Base-by-base conservation (phyloP, 2,888 invertebrate genomes). In the Allolobophora icterica region DNA sequence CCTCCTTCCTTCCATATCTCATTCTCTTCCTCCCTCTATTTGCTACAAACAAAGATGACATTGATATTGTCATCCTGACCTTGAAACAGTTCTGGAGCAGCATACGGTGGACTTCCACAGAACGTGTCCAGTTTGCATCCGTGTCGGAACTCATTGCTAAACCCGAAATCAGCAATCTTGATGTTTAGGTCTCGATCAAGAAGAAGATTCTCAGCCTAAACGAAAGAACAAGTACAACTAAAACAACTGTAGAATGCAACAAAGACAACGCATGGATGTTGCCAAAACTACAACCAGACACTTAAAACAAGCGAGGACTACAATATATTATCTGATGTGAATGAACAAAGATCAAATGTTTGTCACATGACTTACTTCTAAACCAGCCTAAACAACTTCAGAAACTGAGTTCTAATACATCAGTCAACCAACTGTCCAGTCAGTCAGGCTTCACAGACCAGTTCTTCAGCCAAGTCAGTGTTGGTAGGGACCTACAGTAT, bases 101-200 rank as follows among this genome's bases (percentile, higher is more conserved):
- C 99, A 96, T 99, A 99, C 0, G 99, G 99, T 94, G 99, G 99
- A 96, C 99, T 99, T 92, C 99, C 99, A 96, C 99, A 99, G 96
- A 99, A 99, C 71, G 99, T 99, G 96, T 99, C 99, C 95, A 99
- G 96, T 96, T 99, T 99, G 95, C 98, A 99, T 94, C 99, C 99
- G 91, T 98, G 98, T 92, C 98, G 98, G 96, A 99, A 99, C 96
- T 99, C 99, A 96, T 99, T 99, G 94, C 99, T 99, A 96, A 99
- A 99, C 92, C 99, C 99, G 96, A 99, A 99, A 96, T 99, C 99
- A 89, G 99, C 99, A 95, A 99, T 99, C 96, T 99, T 99, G 94
- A 99, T 99, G 96, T 99, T 99, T 98, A 99, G 98, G 96, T 99
- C 99, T 96, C 98, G 98, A 96, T 99, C 99, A 95, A 99, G 96